Evolutionary conservation across 2,113 vertebrate species (phyloP), one percentile per base, ranked within the genome.

Genomic region (Petroica traversi): DNA sequence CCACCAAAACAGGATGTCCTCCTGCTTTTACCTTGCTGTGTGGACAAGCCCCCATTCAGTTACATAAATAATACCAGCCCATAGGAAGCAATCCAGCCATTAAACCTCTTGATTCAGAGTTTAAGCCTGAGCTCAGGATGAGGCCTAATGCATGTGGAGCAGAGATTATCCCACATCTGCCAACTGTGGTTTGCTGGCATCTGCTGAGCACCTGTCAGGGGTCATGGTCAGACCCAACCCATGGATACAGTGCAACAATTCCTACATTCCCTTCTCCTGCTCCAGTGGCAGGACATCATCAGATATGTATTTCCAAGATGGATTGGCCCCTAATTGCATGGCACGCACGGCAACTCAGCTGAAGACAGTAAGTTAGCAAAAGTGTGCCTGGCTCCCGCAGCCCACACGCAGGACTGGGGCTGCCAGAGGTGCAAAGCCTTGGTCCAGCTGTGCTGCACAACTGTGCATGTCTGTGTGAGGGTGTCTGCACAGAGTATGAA

Each of bases 51-150:
- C 31, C 2, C 5, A 16, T 62, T 85, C 2, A 1, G 26, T 90
- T 71, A 63, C 43, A 85, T 58, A 46, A 79, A 89, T 46, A 85
- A 66, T 29, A 54, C 25, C 55, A 33, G 19, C 11, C 34, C 25
- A 15, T 25, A 95, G 82, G 93, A 96, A 91, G 20, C n/a, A 59
- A 76, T 91, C 87, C 92, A 95, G 26, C 29, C 84, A 52, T 71
- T 93, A 96, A 95, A 85, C n/a, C 81, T 85, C 92, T 64, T 77
- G 78, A 85, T 89, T 91, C 81, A 77, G 63, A 66, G 40, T 88
- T 77, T 96, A 94, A 95, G 63, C 71, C 67, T 45, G 58, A 80
- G 75, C 93, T 91, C 81, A 94, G 85, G 88, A 96, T 93, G 75
- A 85, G 36, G 59, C 20, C 92, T 89, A 85, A 85, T 59, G 67